phyloP scores from a whole-genome alignment of 1,140 invertebrate genomes.

The Brachystomella parvula region DNA sequence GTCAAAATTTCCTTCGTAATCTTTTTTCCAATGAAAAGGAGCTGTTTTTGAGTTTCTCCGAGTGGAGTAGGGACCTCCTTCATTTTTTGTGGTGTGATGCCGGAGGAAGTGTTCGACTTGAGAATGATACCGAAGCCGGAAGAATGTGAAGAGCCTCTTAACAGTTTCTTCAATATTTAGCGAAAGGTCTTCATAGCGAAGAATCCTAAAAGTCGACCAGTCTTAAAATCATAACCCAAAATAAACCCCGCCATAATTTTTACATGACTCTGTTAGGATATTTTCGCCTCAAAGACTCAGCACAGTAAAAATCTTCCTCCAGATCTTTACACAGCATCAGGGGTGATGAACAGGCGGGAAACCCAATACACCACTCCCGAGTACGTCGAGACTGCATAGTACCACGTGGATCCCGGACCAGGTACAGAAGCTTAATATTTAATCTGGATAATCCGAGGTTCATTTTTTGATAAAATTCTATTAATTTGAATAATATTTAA shows the following conservation, averaged over 20 bases:
- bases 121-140: slow-evolving; percentile 61
- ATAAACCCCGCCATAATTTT: slow-evolving; percentile 24
- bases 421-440: slow-evolving; percentile 63
- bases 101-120: slow-evolving; percentile 64
- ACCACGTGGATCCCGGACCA: slow-evolving; percentile 75
- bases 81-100: slow-evolving; percentile 67
- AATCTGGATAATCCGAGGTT: slow-evolving; percentile 23
- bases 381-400: slow-evolving; percentile 75
- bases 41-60: slow-evolving; percentile 70
- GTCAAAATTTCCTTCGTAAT: slow-evolving; percentile 49
- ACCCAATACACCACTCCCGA: slow-evolving; percentile 69
- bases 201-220: slow-evolving; percentile 48
- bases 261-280: slow-evolving; percentile 67
- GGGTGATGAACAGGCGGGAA: slow-evolving; percentile 70
- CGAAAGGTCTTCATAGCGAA: slow-evolving; percentile 78
- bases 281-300: slow-evolving; percentile 55
- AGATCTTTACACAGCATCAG: slow-evolving; percentile 68
- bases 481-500: background rate
- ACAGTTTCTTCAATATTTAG: slow-evolving; percentile 62
- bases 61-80: slow-evolving; percentile 72
- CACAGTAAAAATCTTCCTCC: slow-evolving; percentile 68
- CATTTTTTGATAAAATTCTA: background rate
- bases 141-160: slow-evolving; percentile 63
- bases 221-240: background rate
- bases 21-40: slow-evolving; percentile 73